Conservation (phyloP, 2,113 vertebrate genomes). For the Bubalus kerabau region DNA sequence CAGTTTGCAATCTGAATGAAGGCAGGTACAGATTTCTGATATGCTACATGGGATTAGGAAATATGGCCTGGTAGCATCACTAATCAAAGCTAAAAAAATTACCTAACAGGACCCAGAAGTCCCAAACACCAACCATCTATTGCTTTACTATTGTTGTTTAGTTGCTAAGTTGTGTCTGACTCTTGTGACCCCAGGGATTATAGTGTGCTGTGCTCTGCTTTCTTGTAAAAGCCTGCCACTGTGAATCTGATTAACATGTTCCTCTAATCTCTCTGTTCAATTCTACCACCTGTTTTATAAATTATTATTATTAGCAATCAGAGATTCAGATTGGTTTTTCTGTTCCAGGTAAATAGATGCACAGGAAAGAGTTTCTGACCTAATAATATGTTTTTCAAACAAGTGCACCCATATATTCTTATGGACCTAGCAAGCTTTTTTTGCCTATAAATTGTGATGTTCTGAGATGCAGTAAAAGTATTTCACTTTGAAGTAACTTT, state of each 20-base stretch:
- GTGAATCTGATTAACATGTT: constrained; percentile 38
- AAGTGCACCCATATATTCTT: not conserved
- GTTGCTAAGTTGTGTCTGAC: not conserved
- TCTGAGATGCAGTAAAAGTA: constrained; percentile 7
- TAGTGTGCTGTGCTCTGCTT: not conserved
- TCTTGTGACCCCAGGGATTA: not conserved
- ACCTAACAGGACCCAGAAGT: not conserved
- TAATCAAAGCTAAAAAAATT: constrained; percentile 41
- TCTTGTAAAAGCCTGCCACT: constrained; percentile 6
- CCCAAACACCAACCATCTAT: not conserved
- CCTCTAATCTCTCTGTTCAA: constrained; percentile 37
- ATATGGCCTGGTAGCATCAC: not conserved
- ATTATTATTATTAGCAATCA: not conserved
- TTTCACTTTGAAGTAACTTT: constrained; percentile 42
- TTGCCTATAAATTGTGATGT: not conserved
- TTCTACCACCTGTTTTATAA: constrained; percentile 32
- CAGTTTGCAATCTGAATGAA: not conserved
- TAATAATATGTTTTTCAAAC: constrained; percentile 20
- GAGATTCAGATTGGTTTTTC: not conserved
- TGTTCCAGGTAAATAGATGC: constrained; percentile 28
- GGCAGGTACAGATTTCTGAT: not conserved
- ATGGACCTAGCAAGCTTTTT: not conserved
- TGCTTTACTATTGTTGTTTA: not conserved
- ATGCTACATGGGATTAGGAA: not conserved
- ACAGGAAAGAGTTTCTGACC: not conserved